Conservation (phyloP, 2,888 invertebrate species). For the Megastigmus dorsalis region DNA sequence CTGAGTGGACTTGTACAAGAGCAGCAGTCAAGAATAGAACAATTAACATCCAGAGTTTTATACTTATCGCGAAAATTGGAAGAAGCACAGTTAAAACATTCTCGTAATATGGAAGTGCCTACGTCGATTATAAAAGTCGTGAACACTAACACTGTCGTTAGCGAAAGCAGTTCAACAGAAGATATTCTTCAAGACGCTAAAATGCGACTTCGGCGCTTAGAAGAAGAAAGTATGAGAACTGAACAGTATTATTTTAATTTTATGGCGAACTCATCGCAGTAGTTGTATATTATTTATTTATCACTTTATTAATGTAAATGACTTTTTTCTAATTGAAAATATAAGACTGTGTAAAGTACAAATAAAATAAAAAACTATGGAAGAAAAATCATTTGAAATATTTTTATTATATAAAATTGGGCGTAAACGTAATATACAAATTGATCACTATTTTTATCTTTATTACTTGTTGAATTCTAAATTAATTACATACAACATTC, state of each 20-base stretch:
- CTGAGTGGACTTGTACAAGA: constrained; percentile 64
- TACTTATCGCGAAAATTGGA: constrained; percentile 68
- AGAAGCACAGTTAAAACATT: constrained; percentile 61
- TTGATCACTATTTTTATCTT: constrained; percentile 68
- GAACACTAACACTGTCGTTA: constrained; percentile 64
- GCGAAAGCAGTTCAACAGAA: constrained; percentile 72
- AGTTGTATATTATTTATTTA: constrained; percentile 36
- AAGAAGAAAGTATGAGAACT: constrained; percentile 69
- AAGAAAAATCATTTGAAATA: constrained; percentile 39
- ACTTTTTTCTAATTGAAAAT: constrained; percentile 6
- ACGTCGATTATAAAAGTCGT: constrained; percentile 53
- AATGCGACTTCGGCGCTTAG: constrained; percentile 67
- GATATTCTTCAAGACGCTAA: constrained; percentile 72
- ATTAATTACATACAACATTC: constrained; percentile 73
- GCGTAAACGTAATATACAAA: constrained; percentile 71
- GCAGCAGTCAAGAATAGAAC: constrained; percentile 69
- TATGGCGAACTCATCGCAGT: constrained; percentile 58
- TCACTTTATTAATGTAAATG: constrained; percentile 18
- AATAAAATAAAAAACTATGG: constrained; percentile 49
- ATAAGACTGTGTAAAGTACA: constrained; percentile 54
- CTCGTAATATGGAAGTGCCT: constrained; percentile 56
- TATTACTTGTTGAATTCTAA: constrained; percentile 66
- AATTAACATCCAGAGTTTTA: constrained; percentile 66
- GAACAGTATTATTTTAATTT: constrained; percentile 69
- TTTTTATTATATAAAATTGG: constrained; percentile 70